Base-by-base conservation (phyloP, 2,113 vertebrate genomes). In the Hypomesus transpacificus region DNA sequence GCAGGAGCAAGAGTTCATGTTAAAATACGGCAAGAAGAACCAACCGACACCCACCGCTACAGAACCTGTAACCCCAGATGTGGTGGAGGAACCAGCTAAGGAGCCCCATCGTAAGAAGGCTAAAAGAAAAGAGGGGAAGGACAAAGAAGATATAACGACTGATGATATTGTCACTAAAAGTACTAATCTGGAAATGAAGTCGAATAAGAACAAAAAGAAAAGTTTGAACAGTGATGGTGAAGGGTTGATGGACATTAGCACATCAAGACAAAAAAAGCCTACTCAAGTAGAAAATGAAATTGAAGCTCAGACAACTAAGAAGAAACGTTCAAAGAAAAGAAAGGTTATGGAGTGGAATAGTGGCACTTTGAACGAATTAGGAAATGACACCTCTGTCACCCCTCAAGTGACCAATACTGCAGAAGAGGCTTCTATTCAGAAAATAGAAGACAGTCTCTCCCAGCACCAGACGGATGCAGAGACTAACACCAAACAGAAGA, bases 1-100 rank as follows among this genome's bases (percentile, higher is more conserved):
- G 85, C 96, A 98, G 83, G 96, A 98, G n/a, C 91, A 85, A 0
- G 94, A 91, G 61, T 98, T 96, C 82, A 89, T 99, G 90, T 92
- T 92, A 31, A 89, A 66, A 0, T 92, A 94, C 13, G 79, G 88
- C 18, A 80, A 86, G 59, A 89, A 88, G 24, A 80, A 54, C 54
- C 72, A 84, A 50, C 1, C 75, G 13, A 61, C 21, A 1, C 24
- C 11, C 0, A 14, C 68, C 57, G 6, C 76, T 9, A 4, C 54
- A 2, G 56, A 58, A 2, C 57, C 39, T 24, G 65, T 54, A 50
- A 60, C 28, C 14, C 59, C 21, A 71, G 61, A 65, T 0, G 11
- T 76, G 74, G 6, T 75, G 70, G 65, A 85, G 69, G 63, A 75
- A 14, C 57, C 68, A 65, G 0, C 39, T 13, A 22, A 21, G 21